phyloP scores from a whole-genome alignment of 2,797 vertebrate genomes.

The Sebastes umbrosus region DNA sequence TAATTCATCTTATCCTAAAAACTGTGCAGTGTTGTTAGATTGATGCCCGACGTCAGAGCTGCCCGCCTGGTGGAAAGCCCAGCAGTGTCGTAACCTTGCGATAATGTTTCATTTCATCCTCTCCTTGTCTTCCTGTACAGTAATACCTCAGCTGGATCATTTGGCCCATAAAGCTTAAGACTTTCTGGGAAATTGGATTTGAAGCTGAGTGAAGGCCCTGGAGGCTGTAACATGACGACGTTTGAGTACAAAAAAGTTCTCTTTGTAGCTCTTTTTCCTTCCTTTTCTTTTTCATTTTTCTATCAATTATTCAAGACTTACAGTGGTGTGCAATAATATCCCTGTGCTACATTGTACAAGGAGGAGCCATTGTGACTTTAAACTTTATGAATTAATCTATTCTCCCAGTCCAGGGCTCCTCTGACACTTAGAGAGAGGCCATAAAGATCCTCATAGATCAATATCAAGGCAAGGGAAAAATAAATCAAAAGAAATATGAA shows the following conservation, averaged over 20 bases:
- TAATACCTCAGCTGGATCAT: slow-evolving; percentile 68
- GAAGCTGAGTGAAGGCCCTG: slow-evolving; percentile 64
- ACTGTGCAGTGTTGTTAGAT: slow-evolving; percentile 47
- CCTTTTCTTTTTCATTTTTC: neutral
- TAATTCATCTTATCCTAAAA: slow-evolving; percentile 67
- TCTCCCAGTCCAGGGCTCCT: slow-evolving; percentile 16
- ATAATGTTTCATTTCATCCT: slow-evolving; percentile 73
- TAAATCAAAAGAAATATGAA: neutral
- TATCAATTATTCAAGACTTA: slow-evolving; percentile 67
- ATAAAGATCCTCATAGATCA: slow-evolving; percentile 25
- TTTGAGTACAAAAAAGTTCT: slow-evolving; percentile 28
- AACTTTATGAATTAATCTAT: slow-evolving; percentile 59
- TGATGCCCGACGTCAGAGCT: slow-evolving; percentile 49
- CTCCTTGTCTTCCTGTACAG: slow-evolving; percentile 65
- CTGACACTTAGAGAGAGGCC: slow-evolving; percentile 28
- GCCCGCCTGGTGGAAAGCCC: slow-evolving; percentile 48
- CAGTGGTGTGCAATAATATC: slow-evolving; percentile 37
- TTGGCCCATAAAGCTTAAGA: slow-evolving; percentile 78
- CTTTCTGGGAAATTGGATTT: slow-evolving; percentile 80
- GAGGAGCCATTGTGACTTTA: slow-evolving; percentile 34
- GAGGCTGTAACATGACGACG: slow-evolving; percentile 53
- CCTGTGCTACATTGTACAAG: slow-evolving; percentile 15
- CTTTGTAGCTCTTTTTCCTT: slow-evolving; percentile 33
- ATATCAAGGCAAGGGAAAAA: neutral
- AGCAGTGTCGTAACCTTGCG: slow-evolving; percentile 64